phyloP scores from a whole-genome alignment of 1,140 invertebrate genomes.

The Drosophila ercepeae region DNA sequence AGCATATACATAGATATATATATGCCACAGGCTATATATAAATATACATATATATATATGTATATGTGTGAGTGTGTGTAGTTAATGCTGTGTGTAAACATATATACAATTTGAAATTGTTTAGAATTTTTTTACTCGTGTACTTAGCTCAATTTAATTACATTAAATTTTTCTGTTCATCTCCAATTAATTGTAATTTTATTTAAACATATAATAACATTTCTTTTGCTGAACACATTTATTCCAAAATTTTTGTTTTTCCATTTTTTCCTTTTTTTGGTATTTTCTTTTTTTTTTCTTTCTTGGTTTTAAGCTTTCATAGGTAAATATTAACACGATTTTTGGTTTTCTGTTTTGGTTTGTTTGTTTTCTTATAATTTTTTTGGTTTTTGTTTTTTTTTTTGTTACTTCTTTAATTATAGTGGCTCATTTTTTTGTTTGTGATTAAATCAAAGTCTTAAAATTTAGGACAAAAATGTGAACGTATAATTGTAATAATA shows the following conservation, averaged over 20 bases:
- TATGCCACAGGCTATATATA: constrained; percentile 20
- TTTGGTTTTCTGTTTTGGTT: constrained; percentile 19
- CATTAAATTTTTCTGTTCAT: constrained; percentile 59
- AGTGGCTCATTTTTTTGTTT: constrained; percentile 40
- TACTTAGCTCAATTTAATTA: constrained; percentile 68
- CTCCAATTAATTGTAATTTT: constrained; percentile 52
- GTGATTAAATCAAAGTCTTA: constrained; percentile 54
- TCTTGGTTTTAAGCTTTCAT: constrained; percentile 39
- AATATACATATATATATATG: not conserved
- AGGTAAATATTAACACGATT: constrained; percentile 48
- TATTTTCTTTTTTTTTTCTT: constrained; percentile 36
- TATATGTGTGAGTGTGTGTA: constrained; percentile 37
- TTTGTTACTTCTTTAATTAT: constrained; percentile 29
- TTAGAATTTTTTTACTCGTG: constrained; percentile 47
- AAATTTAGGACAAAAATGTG: constrained; percentile 37
- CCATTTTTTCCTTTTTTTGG: constrained; percentile 21
- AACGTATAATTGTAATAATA: constrained; percentile 23
- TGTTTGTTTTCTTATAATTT: too few species aligned
- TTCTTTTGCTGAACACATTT: constrained; percentile 82
- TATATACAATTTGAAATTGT: constrained; percentile 74
- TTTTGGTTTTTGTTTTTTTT: constrained; percentile 16
- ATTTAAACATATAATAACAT: constrained; percentile 83
- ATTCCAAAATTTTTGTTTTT: constrained; percentile 75
- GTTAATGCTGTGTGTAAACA: constrained; percentile 43
- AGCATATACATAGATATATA: constrained; percentile 35